Evolutionary conservation across 2,113 vertebrate species (phyloP).

Genomic region (Ageneiosus marmoratus): DNA sequence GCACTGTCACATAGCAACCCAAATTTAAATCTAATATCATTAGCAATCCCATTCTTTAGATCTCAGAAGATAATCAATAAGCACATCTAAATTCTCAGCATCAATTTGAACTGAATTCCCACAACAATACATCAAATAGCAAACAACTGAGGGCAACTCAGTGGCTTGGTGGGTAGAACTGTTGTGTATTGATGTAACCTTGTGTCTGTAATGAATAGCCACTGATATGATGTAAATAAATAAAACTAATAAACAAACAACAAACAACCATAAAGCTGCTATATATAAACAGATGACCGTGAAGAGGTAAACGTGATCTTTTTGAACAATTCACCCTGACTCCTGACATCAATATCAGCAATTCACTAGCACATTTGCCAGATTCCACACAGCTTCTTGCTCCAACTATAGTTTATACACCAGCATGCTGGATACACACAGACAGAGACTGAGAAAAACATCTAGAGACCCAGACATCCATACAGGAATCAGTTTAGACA

Average conservation of each 20-base stretch:
- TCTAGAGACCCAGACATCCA: constrained; percentile 11
- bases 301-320: neutral
- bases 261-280: neutral
- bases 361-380: constrained; percentile 12
- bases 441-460: constrained; percentile 18
- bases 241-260: too few species aligned
- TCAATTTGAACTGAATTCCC: neutral
- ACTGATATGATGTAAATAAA: too few species aligned
- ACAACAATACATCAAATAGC: neutral
- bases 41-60: neutral
- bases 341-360: constrained; percentile 18
- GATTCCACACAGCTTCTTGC: constrained; percentile 26
- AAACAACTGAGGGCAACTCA: too few species aligned
- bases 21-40: neutral
- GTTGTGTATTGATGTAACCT: too few species aligned
- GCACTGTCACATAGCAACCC: neutral
- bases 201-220: too few species aligned
- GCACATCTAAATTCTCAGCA: neutral
- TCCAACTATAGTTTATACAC: constrained; percentile 5
- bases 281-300: neutral
- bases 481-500: constrained; percentile 27
- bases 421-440: constrained; percentile 11
- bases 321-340: neutral
- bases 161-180: too few species aligned
- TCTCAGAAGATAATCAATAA: neutral